Evolutionary conservation across 2,888 invertebrate genomes (phyloP).

Genomic region (Cataglyphis altisquamis): DNA sequence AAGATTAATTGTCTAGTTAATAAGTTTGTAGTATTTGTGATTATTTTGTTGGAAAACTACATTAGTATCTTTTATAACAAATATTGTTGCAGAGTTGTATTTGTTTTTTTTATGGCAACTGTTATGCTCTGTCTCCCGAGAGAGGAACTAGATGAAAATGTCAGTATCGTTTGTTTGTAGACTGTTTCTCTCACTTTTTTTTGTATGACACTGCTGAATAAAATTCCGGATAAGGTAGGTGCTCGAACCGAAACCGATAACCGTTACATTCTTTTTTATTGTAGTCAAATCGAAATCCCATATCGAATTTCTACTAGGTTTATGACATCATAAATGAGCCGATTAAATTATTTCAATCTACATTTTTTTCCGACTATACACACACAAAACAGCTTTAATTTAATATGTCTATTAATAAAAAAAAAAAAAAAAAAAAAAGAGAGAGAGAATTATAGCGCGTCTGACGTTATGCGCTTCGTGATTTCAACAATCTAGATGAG

Average conservation of each 20-base stretch:
- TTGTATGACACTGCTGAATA: not conserved
- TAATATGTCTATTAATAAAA: not conserved
- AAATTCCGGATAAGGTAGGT: not conserved
- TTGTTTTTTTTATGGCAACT: not conserved
- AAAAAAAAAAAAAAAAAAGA: not conserved
- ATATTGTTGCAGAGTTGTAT: not conserved
- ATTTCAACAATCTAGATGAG: constrained; percentile 33
- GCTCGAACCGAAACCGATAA: not conserved
- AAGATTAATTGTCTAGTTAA: not conserved
- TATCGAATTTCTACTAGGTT: too few species aligned
- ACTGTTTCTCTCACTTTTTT: not conserved
- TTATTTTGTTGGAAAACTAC: not conserved
- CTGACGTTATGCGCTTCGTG: not conserved
- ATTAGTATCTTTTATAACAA: not conserved
- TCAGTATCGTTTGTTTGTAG: not conserved
- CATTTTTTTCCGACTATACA: not conserved
- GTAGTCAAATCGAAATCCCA: not conserved
- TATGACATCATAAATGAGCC: too few species aligned
- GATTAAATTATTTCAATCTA: not conserved
- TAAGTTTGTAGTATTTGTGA: not conserved
- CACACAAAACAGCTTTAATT: not conserved
- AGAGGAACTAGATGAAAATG: not conserved
- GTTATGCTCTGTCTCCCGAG: not conserved
- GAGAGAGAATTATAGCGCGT: not conserved
- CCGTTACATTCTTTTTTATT: not conserved